These are phyloP conservation scores for Rhadinocentrus ornatus DNA, from an alignment of 2,797 vertebrate species.

Conservation along the genomic window DNA sequence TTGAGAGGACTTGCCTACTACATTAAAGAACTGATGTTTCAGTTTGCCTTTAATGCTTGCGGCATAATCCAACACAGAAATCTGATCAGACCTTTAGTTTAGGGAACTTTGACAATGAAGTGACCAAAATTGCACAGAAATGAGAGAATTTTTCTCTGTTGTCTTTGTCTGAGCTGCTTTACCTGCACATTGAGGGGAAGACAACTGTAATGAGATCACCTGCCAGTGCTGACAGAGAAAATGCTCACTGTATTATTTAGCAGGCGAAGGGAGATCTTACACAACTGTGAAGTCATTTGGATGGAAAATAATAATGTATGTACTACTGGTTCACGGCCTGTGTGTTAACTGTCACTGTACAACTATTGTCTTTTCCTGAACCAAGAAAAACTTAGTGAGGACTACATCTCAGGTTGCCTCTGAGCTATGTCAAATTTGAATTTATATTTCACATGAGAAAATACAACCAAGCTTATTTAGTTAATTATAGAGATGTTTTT, in stretches of 20 bases:
- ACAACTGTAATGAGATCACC: background rate
- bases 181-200: background rate
- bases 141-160: background rate
- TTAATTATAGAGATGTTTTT: no score
- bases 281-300: background rate
- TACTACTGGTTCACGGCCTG: background rate
- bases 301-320: background rate
- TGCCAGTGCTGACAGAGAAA: background rate
- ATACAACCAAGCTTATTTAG: no score
- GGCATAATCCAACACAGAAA: background rate
- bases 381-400: background rate
- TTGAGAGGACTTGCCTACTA: background rate
- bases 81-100: background rate
- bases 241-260: background rate
- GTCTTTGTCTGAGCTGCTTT: background rate
- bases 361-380: background rate
- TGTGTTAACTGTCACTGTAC: background rate
- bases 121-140: background rate
- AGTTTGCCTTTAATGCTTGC: background rate
- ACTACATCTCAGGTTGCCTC: no score
- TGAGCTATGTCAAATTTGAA: background rate
- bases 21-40: no score
- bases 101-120: background rate
- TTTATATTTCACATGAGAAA: background rate
- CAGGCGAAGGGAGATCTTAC: background rate